Conservation (phyloP, 2,113 vertebrate genomes). For the Ginglymostoma cirratum region DNA sequence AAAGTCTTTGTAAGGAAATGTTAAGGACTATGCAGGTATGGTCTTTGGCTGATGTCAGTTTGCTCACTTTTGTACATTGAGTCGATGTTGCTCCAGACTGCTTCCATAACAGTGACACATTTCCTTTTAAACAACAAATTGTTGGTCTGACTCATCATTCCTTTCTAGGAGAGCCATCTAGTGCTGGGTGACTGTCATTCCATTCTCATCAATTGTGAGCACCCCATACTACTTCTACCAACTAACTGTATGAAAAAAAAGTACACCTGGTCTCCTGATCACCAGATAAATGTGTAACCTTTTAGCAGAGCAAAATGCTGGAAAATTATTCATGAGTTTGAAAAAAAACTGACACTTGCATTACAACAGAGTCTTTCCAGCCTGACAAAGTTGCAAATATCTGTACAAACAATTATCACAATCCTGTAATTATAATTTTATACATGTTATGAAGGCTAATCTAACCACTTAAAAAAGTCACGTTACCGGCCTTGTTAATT, state of each 20-base stretch:
- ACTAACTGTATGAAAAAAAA: too few species aligned
- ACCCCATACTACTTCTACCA: too few species aligned
- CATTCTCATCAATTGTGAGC: neutral
- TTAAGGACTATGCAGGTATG: neutral
- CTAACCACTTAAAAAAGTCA: too few species aligned
- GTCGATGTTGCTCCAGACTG: neutral
- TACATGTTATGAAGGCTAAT: too few species aligned
- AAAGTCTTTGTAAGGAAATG: neutral
- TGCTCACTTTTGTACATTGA: neutral
- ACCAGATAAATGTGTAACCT: neutral
- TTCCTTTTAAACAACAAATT: neutral
- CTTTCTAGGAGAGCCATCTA: neutral
- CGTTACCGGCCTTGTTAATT: too few species aligned
- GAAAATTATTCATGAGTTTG: neutral
- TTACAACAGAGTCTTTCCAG: neutral
- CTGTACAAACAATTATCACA: neutral
- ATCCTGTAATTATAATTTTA: too few species aligned
- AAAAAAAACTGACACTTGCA: neutral
- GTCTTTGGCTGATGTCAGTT: neutral
- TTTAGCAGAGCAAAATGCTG: neutral
- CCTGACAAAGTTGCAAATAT: neutral
- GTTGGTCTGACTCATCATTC: neutral
- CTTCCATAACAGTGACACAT: neutral
- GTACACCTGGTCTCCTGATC: too few species aligned
- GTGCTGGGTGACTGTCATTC: neutral